A percentile compares a stretch with the other conserved stretches of the same genome.
phyloP scores from a whole-genome alignment of 2,888 invertebrate genomes.

The Pseudanteris insignis region DNA sequence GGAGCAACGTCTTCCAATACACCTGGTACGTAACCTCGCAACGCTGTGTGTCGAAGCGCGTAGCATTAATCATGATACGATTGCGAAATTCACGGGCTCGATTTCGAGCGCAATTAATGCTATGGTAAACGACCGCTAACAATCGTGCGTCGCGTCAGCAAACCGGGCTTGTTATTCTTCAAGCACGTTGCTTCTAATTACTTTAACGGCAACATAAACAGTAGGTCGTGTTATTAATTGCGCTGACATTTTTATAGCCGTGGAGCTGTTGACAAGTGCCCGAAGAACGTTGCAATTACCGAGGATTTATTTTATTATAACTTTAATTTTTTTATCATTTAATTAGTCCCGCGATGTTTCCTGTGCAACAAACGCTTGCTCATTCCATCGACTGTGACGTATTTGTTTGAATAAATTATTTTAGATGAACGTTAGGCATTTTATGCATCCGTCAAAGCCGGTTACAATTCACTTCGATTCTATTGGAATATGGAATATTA shows the following conservation, averaged over 20 bases:
- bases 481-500: too few relatives aligned
- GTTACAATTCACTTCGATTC: slow-evolving; percentile 11
- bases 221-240: slow-evolving; percentile 13
- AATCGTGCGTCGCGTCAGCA: slow-evolving; percentile 15
- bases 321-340: too few relatives aligned
- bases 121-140: slow-evolving; percentile 14
- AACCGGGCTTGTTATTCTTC: slow-evolving; percentile 18
- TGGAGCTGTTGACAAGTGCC: slow-evolving; percentile 2
- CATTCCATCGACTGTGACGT: too few relatives aligned
- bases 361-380: too few relatives aligned
- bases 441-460: slow-evolving; percentile 4
- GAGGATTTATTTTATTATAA: too few relatives aligned
- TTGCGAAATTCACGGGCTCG: slow-evolving; percentile 26
- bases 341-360: too few relatives aligned
- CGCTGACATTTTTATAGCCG: slow-evolving; percentile 2
- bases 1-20: slow-evolving; percentile 21
- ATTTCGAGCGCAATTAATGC: slow-evolving; percentile 17
- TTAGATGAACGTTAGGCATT: slow-evolving; percentile 21
- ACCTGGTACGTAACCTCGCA: slow-evolving; percentile 28
- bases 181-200: slow-evolving; percentile 10
- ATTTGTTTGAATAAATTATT: slow-evolving; percentile 19
- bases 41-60: slow-evolving; percentile 21
- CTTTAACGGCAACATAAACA: slow-evolving; percentile 9
- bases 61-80: slow-evolving; percentile 25
- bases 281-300: too few relatives aligned